Evolutionary conservation across 2,113 vertebrate species (phyloP), one percentile per base, ranked within the genome.

Genomic region (Noturus placidus): DNA sequence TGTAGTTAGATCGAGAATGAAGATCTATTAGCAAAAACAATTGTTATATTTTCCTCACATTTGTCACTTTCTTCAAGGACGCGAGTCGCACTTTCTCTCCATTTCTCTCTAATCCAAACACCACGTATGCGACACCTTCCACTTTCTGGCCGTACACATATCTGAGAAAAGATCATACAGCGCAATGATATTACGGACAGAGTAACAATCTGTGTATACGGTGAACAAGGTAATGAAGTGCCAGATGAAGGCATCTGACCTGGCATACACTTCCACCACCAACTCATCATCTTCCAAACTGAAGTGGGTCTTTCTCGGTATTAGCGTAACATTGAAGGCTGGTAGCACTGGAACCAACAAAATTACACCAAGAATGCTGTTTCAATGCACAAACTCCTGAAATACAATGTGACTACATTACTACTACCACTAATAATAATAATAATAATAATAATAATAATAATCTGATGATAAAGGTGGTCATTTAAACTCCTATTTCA

Each of bases 291-390:
- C 93, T 22, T 94, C 92, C 83, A 95, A 86, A 63, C 70, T 89
- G 63, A 96, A 87, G 86, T 89, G 94, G 38, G 92, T 19, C 33
- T 92, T 93, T 27, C 27, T 92, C 7, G 94, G 94, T 0, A 89
- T 92, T 88, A 96, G 76, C 2, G 95, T 96, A 0, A 95, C 94
- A 33, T 95, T 96, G 83, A 96, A 96, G 9, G 95, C 94, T 61
- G 95, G 95, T 4, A 96, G 94, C 74, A 95, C 95, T 96, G 77
- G 63, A 92, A 91, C 35, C 0, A 11, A 83, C 20, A 38, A 38
- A 42, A 61, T 59, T 11, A 22, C 1, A n/a, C 27, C 0, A 19
- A 70, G 6, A 70, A 70, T 35, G 30, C 6, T 33, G 30, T 33
- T 70, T 42, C 9, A 42, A 74, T 20, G 15, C 25, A 15, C 10